These are phyloP conservation scores for Napeogenes inachia DNA, from an alignment of 2,888 invertebrate species.

Conservation along the genomic window DNA sequence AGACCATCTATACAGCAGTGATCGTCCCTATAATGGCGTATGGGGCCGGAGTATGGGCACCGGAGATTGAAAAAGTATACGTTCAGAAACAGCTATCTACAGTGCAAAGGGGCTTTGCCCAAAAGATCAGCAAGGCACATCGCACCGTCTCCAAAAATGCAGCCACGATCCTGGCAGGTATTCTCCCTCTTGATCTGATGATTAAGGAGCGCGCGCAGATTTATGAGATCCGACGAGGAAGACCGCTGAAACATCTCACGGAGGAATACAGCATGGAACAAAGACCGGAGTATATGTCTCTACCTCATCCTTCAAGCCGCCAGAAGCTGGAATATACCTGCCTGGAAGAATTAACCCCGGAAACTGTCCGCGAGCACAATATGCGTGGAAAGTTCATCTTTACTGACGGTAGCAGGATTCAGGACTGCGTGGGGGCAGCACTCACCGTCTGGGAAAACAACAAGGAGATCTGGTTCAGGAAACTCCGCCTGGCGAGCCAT, in stretches of 20 bases:
- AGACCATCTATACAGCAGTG: too few relatives aligned
- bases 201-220: too few relatives aligned
- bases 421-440: background rate
- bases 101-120: too few relatives aligned
- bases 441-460: too few relatives aligned
- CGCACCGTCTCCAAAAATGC: constrained; percentile 26
- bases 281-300: constrained; percentile 16
- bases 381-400: too few relatives aligned
- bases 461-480: too few relatives aligned
- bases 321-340: constrained; percentile 9
- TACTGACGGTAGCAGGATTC: too few relatives aligned
- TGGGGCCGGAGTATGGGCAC: constrained; percentile 20
- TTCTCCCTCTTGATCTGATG: constrained; percentile 30
- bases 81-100: constrained; percentile 12
- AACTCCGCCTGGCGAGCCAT: too few relatives aligned
- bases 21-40: constrained; percentile 24
- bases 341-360: background rate
- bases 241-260: too few relatives aligned
- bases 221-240: too few relatives aligned
- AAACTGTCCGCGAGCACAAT: background rate
- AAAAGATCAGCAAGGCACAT: constrained; percentile 22
- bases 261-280: constrained; percentile 6
- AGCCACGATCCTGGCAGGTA: constrained; percentile 24
- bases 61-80: constrained; percentile 7
- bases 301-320: background rate